Percentiles rank a stretch among this genome's conserved stretches.
Conservation (phyloP, 2,888 invertebrate genomes). For the Athalia circularis region DNA sequence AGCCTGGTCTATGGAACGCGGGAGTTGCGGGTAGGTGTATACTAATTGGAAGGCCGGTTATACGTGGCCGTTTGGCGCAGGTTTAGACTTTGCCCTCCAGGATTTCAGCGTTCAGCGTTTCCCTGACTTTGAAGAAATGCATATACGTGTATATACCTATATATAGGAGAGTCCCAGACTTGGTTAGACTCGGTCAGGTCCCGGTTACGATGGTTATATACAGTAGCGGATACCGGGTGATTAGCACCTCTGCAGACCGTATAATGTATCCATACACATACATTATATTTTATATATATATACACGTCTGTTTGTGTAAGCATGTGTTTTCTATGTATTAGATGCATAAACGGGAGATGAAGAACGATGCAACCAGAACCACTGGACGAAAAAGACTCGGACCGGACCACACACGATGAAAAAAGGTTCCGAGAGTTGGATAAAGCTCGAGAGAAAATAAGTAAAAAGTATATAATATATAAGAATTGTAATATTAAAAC, state of each 20-base stretch:
- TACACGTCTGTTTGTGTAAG: too few relatives aligned
- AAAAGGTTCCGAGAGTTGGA: background rate
- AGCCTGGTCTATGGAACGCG: slow-evolving; percentile 20
- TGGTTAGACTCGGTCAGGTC: too few relatives aligned
- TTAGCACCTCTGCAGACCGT: slow-evolving; percentile 65
- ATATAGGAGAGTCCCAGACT: too few relatives aligned
- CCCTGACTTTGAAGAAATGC: too few relatives aligned
- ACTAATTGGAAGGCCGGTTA: slow-evolving; percentile 72
- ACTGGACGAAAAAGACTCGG: slow-evolving; percentile 56
- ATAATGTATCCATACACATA: background rate
- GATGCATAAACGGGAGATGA: slow-evolving; percentile 31
- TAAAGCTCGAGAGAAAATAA: too few relatives aligned
- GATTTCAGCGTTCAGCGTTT: background rate
- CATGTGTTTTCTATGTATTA: background rate
- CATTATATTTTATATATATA: too few relatives aligned
- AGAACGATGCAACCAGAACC: slow-evolving; percentile 58
- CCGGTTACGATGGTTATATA: slow-evolving; percentile 51
- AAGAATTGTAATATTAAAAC: too few relatives aligned
- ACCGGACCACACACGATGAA: background rate
- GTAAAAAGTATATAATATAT: too few relatives aligned
- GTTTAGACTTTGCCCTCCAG: background rate
- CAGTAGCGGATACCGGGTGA: slow-evolving; percentile 67
- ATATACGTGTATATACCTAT: too few relatives aligned
- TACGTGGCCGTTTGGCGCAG: slow-evolving; percentile 51
- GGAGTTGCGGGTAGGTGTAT: slow-evolving; percentile 57